Percentiles rank a stretch among this genome's conserved stretches.
Evolutionary conservation across 2,888 invertebrate genomes (phyloP).

Genomic region (Ditula angustiorana): DNA sequence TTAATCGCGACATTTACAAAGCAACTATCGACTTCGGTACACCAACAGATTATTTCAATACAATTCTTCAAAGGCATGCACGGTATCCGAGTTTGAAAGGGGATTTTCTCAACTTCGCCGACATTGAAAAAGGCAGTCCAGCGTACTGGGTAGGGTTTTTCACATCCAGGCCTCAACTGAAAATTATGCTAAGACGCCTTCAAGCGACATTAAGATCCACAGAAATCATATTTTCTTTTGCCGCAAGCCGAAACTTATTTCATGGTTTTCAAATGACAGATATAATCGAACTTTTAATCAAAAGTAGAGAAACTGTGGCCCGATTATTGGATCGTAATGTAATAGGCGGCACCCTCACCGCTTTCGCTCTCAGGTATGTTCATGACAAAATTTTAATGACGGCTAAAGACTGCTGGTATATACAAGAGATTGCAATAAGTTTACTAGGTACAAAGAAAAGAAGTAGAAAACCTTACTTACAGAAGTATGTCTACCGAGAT

Average conservation of each 20-base stretch:
- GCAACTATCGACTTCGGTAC: conserved; percentile 95
- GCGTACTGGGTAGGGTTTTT: conserved; percentile 99
- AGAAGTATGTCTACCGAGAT: conserved; percentile 72
- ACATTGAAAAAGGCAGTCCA: conserved; percentile 92
- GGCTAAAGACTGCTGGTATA: conserved; percentile 71
- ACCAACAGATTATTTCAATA: conserved; percentile 93
- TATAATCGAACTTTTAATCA: conserved; percentile 81
- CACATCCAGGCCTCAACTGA: conserved; percentile 94
- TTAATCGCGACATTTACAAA: conserved; percentile 88
- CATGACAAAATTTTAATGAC: conserved; percentile 85
- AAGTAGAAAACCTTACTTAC: conserved; percentile 86
- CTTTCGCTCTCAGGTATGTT: conserved; percentile 94
- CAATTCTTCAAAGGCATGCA: conserved; percentile 86
- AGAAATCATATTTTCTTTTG: conserved; percentile 93
- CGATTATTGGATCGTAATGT: conserved; percentile 98
- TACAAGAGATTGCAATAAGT: conserved; percentile 70
- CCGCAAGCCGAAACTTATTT: conserved; percentile 87
- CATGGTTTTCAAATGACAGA: conserved; percentile 80
- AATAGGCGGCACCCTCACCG: conserved; percentile 96
- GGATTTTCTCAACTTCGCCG: conserved; percentile 98
- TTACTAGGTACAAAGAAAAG: conserved; percentile 90
- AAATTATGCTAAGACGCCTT: conserved; percentile 92
- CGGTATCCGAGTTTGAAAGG: conserved; percentile 91
- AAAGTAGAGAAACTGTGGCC: conserved; percentile 91
- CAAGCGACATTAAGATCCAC: conserved; percentile 92